Conservation (phyloP, 1,140 invertebrate genomes). For the Nasonia longicornis region DNA sequence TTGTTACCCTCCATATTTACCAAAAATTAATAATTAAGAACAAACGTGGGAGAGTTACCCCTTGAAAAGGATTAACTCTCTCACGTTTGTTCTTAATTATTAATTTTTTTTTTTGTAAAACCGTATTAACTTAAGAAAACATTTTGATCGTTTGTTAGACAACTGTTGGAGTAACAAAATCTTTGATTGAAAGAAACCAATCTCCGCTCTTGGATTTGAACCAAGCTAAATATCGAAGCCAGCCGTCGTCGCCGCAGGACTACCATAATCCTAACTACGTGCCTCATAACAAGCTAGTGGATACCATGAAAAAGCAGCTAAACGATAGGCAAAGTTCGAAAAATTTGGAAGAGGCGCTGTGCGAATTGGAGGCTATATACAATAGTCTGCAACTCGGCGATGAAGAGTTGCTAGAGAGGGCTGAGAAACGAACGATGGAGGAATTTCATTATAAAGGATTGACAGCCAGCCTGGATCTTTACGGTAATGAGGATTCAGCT, state of each 20-base stretch:
- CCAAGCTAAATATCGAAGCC: slow-evolving; percentile 24
- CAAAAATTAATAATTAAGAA: too few relatives aligned
- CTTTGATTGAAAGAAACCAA: not conserved
- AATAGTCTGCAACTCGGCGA: slow-evolving; percentile 84
- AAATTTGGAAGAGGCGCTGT: slow-evolving; percentile 87
- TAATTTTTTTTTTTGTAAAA: too few relatives aligned
- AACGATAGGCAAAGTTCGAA: slow-evolving; percentile 73
- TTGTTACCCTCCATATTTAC: too few relatives aligned
- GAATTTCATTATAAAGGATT: slow-evolving; percentile 55
- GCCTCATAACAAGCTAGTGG: slow-evolving; percentile 48
- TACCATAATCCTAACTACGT: not conserved
- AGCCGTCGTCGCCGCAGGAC: not conserved
- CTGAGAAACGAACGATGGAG: slow-evolving; percentile 78
- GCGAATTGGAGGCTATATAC: slow-evolving; percentile 90
- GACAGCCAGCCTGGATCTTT: slow-evolving; percentile 18
- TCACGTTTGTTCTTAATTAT: too few relatives aligned
- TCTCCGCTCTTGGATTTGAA: slow-evolving; percentile 8
- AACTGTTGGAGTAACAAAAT: not conserved
- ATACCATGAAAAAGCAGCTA: slow-evolving; percentile 56
- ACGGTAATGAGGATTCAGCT: slow-evolving; percentile 5
- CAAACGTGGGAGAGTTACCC: too few relatives aligned
- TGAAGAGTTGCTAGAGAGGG: slow-evolving; percentile 83
- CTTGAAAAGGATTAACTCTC: too few relatives aligned
- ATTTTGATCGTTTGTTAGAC: not conserved
- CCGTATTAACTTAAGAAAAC: not conserved